A percentile compares a stretch with the other conserved stretches of the same genome.
Evolutionary conservation across 2,888 invertebrate species (phyloP).

Genomic region (Ceramica pisi): DNA sequence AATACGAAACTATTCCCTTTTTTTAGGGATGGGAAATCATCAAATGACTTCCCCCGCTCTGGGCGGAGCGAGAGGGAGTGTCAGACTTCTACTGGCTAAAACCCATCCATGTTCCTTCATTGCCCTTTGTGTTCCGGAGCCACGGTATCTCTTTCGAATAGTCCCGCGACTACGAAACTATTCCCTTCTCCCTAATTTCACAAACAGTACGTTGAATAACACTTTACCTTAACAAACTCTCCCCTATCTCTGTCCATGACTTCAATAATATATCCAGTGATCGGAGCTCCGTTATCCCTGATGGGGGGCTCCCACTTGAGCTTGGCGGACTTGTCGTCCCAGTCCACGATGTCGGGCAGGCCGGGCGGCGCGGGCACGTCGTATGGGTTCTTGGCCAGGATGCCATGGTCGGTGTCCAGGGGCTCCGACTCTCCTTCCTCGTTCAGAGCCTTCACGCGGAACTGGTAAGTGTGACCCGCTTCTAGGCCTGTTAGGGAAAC

Average conservation of each 20-base stretch:
- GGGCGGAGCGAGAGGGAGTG: too few relatives aligned
- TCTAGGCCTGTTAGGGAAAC: conserved; percentile 93
- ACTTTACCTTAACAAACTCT: conserved; percentile 93
- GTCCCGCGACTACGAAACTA: too few relatives aligned
- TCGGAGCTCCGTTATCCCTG: conserved; percentile 97
- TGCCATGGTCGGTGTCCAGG: conserved; percentile 96
- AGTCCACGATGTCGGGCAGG: conserved; percentile 97
- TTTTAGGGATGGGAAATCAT: too few relatives aligned
- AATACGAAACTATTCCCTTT: too few relatives aligned
- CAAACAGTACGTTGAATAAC: too few relatives aligned
- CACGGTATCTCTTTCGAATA: too few relatives aligned
- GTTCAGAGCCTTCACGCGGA: conserved; percentile 99
- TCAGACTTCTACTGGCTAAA: too few relatives aligned
- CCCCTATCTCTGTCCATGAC: conserved; percentile 97
- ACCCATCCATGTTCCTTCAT: too few relatives aligned
- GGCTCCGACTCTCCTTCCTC: conserved; percentile 99
- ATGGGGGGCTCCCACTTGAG: conserved; percentile 97
- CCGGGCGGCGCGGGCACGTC: conserved; percentile 97
- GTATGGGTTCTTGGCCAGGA: conserved; percentile 99
- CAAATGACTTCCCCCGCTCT: too few relatives aligned
- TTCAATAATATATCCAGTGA: conserved; percentile 98
- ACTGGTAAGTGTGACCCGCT: conserved; percentile 98
- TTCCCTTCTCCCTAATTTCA: too few relatives aligned
- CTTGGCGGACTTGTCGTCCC: conserved; percentile 97
- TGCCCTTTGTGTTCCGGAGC: too few relatives aligned